Conservation (phyloP, 2,888 invertebrate species). For the Drosophila atripex region DNA sequence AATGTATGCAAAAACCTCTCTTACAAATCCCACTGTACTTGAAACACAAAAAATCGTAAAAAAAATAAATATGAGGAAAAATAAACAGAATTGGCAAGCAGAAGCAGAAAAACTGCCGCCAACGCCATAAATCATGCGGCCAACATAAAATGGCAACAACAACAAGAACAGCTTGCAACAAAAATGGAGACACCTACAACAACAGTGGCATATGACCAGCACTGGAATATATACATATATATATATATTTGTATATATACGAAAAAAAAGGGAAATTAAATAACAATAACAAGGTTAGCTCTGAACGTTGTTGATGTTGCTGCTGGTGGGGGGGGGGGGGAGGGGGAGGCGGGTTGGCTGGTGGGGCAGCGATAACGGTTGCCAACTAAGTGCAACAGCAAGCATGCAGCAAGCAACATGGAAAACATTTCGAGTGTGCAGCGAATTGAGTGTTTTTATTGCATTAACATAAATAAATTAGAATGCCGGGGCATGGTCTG, state of each 20-base stretch:
- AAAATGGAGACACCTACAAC: constrained; percentile 18
- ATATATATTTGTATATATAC: background rate
- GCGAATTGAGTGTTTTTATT: constrained; percentile 79
- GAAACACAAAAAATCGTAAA: background rate
- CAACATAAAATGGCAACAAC: constrained; percentile 26
- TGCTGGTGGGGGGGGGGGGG: constrained; percentile 6
- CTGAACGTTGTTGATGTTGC: constrained; percentile 24
- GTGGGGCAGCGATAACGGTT: constrained; percentile 56
- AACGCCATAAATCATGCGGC: constrained; percentile 58
- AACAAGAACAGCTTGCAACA: constrained; percentile 25
- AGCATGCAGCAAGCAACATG: constrained; percentile 33
- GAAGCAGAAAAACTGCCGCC: constrained; percentile 47
- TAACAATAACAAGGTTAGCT: constrained; percentile 78
- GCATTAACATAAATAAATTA: constrained; percentile 80
- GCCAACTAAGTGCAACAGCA: constrained; percentile 46
- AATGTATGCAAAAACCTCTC: background rate
- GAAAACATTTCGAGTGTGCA: constrained; percentile 64
- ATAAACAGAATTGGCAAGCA: constrained; percentile 19
- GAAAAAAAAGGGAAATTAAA: constrained; percentile 72
- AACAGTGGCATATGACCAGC: constrained; percentile 14
- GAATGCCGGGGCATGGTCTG: constrained; percentile 55
- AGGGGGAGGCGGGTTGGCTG: constrained; percentile 13
- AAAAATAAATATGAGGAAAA: constrained; percentile 18
- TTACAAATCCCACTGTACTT: background rate
- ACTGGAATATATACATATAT: background rate